Base-by-base conservation (phyloP, 2,113 vertebrate species). In the Capricornis sumatraensis region DNA sequence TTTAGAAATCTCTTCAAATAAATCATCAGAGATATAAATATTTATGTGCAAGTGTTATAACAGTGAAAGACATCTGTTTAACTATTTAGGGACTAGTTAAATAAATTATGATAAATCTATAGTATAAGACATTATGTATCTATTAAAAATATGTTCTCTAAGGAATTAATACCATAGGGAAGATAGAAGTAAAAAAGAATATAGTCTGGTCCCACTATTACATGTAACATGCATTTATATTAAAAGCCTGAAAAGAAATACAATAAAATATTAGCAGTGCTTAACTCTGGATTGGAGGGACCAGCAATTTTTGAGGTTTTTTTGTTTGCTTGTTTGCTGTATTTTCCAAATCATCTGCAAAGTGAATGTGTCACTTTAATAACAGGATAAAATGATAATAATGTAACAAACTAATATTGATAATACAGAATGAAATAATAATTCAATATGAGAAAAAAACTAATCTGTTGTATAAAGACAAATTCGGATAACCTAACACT, bases 11-110 rank as follows among this genome's bases (percentile, higher is more conserved):
- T 78, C 28, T 33, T 86, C 19, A 92, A 76, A 93, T 6, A 85
- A 97, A 87, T 82, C 47, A 89, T 27, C 55, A 85, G 30, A 50
- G 60, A 47, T 67, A 55, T 76, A 90, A 96, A 93, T 52, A 92
- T 93, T 94, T 86, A 60, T 87, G 19, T 74, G 45, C n/a, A 95
- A 67, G 47, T 84, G 82, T 78, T 89, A 40, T 76, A 96, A 87
- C 21, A 60, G n/a, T 76, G 53, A 93, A 91, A 93, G 83, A 53
- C 36, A 33, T 53, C 60, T 64, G 27, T 92, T 57, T 2, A 78
- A 79, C 3, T 23, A 87, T 25, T 95, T 95, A 47, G 55, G 55
- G 21, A 83, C 6, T 60, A 89, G 57, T 94, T 79, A 94, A 92
- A 71, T 50, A 79, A 94, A 60, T 81, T 40, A 47, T 55, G 19